phyloP scores from a whole-genome alignment of 2,113 vertebrate genomes.

The Mesoclemmys tuberculata region DNA sequence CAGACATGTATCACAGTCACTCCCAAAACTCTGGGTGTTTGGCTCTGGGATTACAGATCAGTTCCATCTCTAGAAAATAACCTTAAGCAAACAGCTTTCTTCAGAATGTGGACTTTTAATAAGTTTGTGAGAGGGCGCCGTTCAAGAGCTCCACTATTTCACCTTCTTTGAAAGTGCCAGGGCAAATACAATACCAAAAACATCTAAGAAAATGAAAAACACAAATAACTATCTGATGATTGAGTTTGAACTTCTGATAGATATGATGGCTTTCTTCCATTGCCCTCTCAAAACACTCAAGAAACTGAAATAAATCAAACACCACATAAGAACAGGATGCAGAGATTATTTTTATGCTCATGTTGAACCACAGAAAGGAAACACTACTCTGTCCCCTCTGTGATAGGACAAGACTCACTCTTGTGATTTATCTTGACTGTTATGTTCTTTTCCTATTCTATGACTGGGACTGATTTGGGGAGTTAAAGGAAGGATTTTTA shows the following conservation, averaged over 20 bases:
- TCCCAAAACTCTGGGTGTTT: background rate
- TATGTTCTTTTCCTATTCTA: background rate
- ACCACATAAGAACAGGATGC: background rate
- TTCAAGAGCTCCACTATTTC: background rate
- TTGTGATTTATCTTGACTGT: background rate
- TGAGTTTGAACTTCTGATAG: background rate
- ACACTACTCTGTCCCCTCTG: background rate
- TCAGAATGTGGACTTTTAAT: background rate
- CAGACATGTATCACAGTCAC: background rate
- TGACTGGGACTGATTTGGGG: background rate
- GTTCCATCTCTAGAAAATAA: background rate
- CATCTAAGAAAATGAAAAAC: background rate
- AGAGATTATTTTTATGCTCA: background rate
- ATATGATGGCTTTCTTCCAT: background rate
- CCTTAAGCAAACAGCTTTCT: background rate
- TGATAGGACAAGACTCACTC: background rate
- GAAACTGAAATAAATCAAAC: background rate
- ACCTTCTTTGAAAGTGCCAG: background rate
- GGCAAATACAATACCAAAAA: background rate
- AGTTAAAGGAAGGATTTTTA: background rate
- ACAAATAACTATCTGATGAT: background rate
- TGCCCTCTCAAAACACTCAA: background rate
- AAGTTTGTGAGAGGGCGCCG: background rate
- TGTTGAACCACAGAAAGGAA: background rate
- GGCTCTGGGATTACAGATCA: background rate